Conservation (phyloP, 1,140 invertebrate genomes). For the Mizuhopecten yessoensis region DNA sequence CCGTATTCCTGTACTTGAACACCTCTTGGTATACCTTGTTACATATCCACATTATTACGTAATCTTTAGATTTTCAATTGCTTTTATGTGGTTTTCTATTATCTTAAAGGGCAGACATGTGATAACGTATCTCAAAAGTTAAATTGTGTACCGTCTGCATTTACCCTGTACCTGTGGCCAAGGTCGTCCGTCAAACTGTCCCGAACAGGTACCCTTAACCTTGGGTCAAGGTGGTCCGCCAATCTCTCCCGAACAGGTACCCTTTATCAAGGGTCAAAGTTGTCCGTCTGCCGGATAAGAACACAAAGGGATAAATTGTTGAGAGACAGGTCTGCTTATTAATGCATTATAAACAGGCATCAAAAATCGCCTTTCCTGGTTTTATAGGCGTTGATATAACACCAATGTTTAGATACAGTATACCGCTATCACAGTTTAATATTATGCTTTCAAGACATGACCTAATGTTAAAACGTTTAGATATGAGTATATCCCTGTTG, state of each 20-base stretch:
- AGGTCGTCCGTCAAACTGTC: background rate
- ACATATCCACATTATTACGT: background rate
- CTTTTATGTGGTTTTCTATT: background rate
- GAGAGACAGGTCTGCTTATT: too few species aligned
- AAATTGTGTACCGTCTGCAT: background rate
- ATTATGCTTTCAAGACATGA: too few species aligned
- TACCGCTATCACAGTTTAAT: too few species aligned
- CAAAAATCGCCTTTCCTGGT: too few species aligned
- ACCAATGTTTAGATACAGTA: too few species aligned
- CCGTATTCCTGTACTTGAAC: background rate
- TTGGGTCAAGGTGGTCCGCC: background rate
- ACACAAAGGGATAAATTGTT: too few species aligned
- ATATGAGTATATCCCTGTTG: background rate
- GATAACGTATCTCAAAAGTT: background rate
- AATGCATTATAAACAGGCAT: too few species aligned
- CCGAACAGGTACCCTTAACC: background rate
- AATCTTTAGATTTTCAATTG: background rate
- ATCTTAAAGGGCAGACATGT: background rate
- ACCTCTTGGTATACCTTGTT: background rate
- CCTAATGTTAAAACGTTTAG: too few species aligned
- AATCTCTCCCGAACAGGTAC: background rate
- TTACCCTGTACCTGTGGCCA: background rate
- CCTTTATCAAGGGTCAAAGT: background rate
- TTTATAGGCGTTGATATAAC: too few species aligned
- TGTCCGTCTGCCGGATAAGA: too few species aligned